phyloP scores from a whole-genome alignment of 2,113 vertebrate genomes.

The Danio rerio region DNA sequence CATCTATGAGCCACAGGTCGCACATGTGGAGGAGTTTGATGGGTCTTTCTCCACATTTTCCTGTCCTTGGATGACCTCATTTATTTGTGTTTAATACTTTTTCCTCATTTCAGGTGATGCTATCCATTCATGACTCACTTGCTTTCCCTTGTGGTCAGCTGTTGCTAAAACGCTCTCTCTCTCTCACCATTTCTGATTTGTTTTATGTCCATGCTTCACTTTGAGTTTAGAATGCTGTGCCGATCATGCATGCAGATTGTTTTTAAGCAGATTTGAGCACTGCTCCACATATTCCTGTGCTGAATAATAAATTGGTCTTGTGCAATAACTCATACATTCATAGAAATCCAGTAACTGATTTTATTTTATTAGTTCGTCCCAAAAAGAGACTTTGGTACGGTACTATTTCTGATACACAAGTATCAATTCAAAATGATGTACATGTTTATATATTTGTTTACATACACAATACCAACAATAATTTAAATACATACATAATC shows the following conservation, averaged over 20 bases:
- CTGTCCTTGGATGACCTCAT: conserved; percentile 50
- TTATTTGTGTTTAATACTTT: conserved; percentile 35
- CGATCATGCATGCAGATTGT: conserved; percentile 46
- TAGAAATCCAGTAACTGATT: not conserved
- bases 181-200: conserved; percentile 17
- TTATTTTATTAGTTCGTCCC: not conserved
- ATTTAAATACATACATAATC: not conserved
- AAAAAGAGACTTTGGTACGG: not conserved
- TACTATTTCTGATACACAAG: not conserved
- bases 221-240: conserved; percentile 41
- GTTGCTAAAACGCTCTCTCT: conserved; percentile 45
- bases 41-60: conserved; percentile 53
- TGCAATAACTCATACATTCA: conserved; percentile 21
- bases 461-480: not conserved
- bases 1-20: not conserved
- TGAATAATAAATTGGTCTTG: conserved; percentile 12
- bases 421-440: conserved; percentile 1
- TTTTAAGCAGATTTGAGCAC: conserved; percentile 7
- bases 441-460: not conserved
- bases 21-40: conserved; percentile 61
- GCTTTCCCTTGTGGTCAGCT: conserved; percentile 44
- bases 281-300: conserved; percentile 35
- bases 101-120: conserved; percentile 46
- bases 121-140: conserved; percentile 48
- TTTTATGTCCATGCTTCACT: conserved; percentile 49